phyloP scores from a whole-genome alignment of 2,888 invertebrate genomes.

The Trissolcus japonicus region DNA sequence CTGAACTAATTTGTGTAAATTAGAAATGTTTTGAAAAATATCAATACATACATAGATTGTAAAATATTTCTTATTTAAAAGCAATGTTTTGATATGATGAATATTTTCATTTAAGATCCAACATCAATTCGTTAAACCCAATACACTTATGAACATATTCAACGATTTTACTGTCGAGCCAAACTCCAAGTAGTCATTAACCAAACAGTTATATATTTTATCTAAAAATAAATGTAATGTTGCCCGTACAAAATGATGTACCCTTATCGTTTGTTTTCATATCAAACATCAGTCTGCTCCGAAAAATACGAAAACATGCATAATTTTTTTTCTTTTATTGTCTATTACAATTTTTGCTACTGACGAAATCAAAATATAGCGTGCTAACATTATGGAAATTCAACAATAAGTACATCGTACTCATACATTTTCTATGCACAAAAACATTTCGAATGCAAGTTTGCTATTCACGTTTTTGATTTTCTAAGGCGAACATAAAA shows the following conservation, averaged over 20 bases:
- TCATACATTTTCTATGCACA: too few species aligned
- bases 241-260: conserved; percentile 1
- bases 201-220: conserved; percentile 17
- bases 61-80: conserved; percentile 9
- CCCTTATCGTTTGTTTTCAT: conserved; percentile 1
- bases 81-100: conserved; percentile 16
- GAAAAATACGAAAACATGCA: background rate
- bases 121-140: conserved; percentile 23
- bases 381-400: too few species aligned
- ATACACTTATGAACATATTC: conserved; percentile 26
- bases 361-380: too few species aligned
- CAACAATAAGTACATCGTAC: too few species aligned
- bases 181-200: conserved; percentile 28
- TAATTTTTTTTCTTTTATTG: background rate
- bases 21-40: too few species aligned
- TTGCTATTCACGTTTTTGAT: conserved; percentile 3
- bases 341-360: too few species aligned
- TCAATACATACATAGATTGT: too few species aligned
- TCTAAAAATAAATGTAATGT: conserved; percentile 21
- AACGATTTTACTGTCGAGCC: conserved; percentile 23
- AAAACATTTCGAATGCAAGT: too few species aligned
- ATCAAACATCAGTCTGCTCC: conserved; percentile 1
- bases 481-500: background rate
- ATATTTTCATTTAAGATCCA: conserved; percentile 20
- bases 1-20: too few species aligned